Percentiles rank a stretch among this genome's conserved stretches.
These are phyloP conservation scores for Leucophenga varia DNA, from an alignment of 1,140 invertebrate genomes.

Conservation along the genomic window DNA sequence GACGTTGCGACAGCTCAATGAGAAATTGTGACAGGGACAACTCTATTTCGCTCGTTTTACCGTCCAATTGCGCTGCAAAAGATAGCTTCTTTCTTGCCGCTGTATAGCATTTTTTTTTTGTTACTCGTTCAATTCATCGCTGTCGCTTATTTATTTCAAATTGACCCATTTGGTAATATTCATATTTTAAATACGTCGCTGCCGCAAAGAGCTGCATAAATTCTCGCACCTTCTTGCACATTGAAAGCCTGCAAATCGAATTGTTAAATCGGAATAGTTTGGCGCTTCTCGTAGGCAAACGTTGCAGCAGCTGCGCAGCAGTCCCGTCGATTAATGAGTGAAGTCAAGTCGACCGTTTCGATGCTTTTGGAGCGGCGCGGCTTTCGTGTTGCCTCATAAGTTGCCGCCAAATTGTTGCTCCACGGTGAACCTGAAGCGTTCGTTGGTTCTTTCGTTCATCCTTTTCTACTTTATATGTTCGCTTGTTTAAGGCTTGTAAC, in stretches of 20 bases:
- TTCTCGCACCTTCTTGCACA: conserved; percentile 36
- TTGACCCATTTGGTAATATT: conserved; percentile 55
- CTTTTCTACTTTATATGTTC: too few relatives aligned
- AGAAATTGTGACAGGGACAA: conserved; percentile 48
- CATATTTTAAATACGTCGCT: conserved; percentile 42
- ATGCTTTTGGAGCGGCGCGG: conserved; percentile 37
- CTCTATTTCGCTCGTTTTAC: conserved; percentile 47
- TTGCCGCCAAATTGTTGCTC: conserved; percentile 54
- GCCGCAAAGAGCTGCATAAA: conserved; percentile 39
- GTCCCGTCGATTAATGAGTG: neutral
- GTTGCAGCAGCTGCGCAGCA: too few relatives aligned
- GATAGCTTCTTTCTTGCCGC: conserved; percentile 5
- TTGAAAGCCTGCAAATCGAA: conserved; percentile 3
- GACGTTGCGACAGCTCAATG: conserved; percentile 45
- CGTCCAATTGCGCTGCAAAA: conserved; percentile 1
- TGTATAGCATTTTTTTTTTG: too few relatives aligned
- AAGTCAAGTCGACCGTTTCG: conserved; percentile 28
- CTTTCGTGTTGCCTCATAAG: too few relatives aligned
- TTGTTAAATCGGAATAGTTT: conserved; percentile 4
- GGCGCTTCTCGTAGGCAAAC: conserved; percentile 20
- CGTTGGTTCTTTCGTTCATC: too few relatives aligned
- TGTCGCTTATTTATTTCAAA: conserved; percentile 52
- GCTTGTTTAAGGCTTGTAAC: conserved; percentile 41
- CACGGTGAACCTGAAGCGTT: conserved; percentile 50
- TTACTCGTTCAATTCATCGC: too few relatives aligned